These are phyloP conservation scores for Rousettus leschenaultii DNA, from an alignment of 2,113 vertebrate species.

Conservation along the genomic window DNA sequence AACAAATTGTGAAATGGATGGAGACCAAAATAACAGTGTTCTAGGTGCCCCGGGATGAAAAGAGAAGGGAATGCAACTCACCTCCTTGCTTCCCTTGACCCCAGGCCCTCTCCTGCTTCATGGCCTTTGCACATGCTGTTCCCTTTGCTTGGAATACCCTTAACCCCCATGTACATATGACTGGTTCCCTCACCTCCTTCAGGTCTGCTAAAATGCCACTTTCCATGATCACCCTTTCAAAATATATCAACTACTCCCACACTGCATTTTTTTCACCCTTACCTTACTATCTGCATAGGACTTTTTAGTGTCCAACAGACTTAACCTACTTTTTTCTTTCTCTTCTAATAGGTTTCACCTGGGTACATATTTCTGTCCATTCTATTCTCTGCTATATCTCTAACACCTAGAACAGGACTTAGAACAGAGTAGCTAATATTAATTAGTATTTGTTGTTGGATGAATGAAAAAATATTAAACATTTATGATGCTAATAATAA, in stretches of 20 bases:
- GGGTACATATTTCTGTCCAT: background rate
- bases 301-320: background rate
- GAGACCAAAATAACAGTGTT: background rate
- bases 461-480: background rate
- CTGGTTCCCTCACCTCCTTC: background rate
- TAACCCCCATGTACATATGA: too few relatives aligned
- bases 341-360: too few relatives aligned
- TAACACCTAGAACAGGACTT: background rate
- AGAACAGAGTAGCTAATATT: background rate
- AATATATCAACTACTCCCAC: fast-evolving
- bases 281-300: fast-evolving
- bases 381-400: background rate
- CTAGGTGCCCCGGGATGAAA: fast-evolving
- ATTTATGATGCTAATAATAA: background rate
- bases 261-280: background rate
- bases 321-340: too few relatives aligned
- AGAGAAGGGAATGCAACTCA: fast-evolving
- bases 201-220: background rate
- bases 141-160: background rate
- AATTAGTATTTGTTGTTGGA: background rate
- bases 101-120: too few relatives aligned
- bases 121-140: background rate
- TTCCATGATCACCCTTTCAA: background rate
- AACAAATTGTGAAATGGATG: background rate
- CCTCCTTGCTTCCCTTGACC: fast-evolving